phyloP scores from a whole-genome alignment of 2,797 vertebrate genomes.

The Iguana delicatissima region DNA sequence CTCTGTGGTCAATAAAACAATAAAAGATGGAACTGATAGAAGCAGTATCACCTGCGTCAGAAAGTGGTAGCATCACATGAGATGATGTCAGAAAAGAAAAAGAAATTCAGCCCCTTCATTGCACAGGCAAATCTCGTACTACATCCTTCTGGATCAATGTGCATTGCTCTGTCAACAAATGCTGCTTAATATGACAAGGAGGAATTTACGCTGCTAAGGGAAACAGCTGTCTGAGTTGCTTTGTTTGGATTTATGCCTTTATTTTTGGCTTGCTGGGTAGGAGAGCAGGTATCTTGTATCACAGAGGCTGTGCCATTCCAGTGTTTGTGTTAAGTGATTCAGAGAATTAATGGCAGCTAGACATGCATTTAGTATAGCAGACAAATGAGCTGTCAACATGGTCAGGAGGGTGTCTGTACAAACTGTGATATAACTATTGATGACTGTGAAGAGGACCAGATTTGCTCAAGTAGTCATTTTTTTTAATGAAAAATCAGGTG shows the following conservation, averaged over 20 bases:
- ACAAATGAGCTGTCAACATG: slow-evolving; percentile 32
- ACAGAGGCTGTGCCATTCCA: slow-evolving; percentile 14
- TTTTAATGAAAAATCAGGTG: neutral
- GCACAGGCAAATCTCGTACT: neutral
- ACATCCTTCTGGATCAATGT: slow-evolving; percentile 12
- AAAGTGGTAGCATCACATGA: neutral
- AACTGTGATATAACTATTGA: slow-evolving; percentile 21
- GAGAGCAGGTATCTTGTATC: slow-evolving; percentile 33
- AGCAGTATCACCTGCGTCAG: neutral
- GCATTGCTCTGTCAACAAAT: slow-evolving; percentile 33
- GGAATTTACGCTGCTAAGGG: slow-evolving; percentile 25
- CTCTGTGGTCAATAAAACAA: neutral
- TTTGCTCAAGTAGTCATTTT: neutral
- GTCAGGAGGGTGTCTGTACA: slow-evolving; percentile 2
- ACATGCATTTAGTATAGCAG: slow-evolving; percentile 20
- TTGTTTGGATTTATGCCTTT: slow-evolving; percentile 36
- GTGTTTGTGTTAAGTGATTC: slow-evolving; percentile 43
- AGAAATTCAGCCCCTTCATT: neutral
- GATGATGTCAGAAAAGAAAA: neutral
- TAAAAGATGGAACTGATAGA: neutral
- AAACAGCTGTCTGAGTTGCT: slow-evolving; percentile 44
- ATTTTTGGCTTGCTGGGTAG: slow-evolving; percentile 32
- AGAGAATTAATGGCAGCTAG: slow-evolving; percentile 33
- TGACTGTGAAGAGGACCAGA: neutral
- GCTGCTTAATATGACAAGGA: slow-evolving; percentile 25